Evolutionary conservation across 1,140 invertebrate species (phyloP).

Genomic region (Littorina saxatilis): DNA sequence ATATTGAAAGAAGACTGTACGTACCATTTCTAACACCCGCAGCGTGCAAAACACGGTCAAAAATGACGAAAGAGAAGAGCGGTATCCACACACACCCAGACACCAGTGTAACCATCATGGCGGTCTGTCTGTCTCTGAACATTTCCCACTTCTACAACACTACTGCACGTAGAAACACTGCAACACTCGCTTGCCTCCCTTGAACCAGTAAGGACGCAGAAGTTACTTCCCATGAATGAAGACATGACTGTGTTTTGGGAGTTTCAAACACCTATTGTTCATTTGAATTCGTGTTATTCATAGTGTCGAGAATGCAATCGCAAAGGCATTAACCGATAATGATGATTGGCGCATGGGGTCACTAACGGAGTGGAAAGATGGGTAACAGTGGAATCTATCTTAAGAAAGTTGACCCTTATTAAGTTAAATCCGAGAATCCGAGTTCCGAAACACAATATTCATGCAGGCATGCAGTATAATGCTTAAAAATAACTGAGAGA

Average conservation of each 20-base stretch:
- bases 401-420: too few species aligned
- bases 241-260: too few species aligned
- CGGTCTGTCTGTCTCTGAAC: not conserved
- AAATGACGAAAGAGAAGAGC: not conserved
- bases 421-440: too few species aligned
- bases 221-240: not conserved
- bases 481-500: constrained; percentile 4
- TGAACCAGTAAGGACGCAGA: not conserved
- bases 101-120: constrained; percentile 19
- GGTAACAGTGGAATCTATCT: too few species aligned
- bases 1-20: not conserved
- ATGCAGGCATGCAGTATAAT: too few species aligned
- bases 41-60: not conserved
- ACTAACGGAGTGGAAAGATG: too few species aligned
- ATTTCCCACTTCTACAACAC: not conserved
- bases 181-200: not conserved
- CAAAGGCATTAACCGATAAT: too few species aligned
- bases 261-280: too few species aligned
- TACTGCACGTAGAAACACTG: not conserved
- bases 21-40: constrained; percentile 9
- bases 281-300: too few species aligned
- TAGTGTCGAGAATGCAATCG: too few species aligned
- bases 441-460: too few species aligned
- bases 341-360: too few species aligned
- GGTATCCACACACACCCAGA: not conserved